Conservation (phyloP, 2,888 invertebrate species). For the Slavum lentiscoides region DNA sequence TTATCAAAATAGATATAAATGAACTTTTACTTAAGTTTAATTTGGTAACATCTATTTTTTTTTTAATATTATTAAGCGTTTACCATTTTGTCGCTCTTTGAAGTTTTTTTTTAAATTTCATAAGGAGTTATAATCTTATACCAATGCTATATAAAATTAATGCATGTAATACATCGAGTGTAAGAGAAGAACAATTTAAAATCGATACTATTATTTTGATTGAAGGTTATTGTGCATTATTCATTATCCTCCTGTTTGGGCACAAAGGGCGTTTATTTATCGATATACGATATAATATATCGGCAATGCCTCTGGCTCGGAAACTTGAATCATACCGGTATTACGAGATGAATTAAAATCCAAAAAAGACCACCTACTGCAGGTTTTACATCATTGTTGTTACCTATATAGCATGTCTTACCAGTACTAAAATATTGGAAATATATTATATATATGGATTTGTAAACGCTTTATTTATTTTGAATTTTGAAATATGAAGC, state of each 20-base stretch:
- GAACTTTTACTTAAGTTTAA: too few species aligned
- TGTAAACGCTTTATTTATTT: not conserved
- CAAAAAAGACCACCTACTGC: slow-evolving; percentile 24
- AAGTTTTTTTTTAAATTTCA: too few species aligned
- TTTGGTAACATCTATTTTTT: too few species aligned
- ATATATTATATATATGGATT: not conserved
- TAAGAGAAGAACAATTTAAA: not conserved
- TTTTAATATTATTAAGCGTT: too few species aligned
- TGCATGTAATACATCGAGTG: not conserved
- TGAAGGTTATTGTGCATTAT: slow-evolving; percentile 22
- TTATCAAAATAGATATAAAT: too few species aligned
- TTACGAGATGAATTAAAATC: slow-evolving; percentile 23
- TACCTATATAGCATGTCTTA: not conserved
- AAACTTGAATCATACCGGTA: slow-evolving; percentile 32
- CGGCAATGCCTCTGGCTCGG: slow-evolving; percentile 30
- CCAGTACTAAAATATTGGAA: not conserved
- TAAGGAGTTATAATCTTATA: too few species aligned
- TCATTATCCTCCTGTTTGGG: slow-evolving; percentile 23
- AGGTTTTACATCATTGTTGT: slow-evolving; percentile 25
- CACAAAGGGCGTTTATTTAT: slow-evolving; percentile 28
- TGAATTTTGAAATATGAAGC: not conserved
- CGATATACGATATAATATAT: not conserved
- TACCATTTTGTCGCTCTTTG: too few species aligned
- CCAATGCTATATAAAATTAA: not conserved
- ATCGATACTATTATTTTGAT: slow-evolving; percentile 12